Base-by-base conservation (phyloP, 2,113 vertebrate species). In the Lophotis ruficrista region DNA sequence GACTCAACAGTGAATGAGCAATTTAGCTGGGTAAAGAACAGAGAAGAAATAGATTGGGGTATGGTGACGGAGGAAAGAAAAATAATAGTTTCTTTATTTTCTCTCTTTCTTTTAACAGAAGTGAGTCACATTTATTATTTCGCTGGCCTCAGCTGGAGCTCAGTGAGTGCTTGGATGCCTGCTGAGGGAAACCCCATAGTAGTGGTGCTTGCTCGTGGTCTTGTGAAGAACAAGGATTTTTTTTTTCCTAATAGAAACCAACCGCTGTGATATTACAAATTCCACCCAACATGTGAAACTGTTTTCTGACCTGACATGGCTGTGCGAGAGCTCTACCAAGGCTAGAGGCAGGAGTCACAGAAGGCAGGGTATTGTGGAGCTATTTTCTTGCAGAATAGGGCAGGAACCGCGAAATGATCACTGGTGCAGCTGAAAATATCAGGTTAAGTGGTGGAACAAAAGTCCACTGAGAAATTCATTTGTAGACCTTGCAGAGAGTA, bases 381-480 rank as follows among this genome's bases (percentile, higher is more conserved):
- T 83, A 13, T 79, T 90, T 92, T 62, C 61, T 87, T 73, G 4
- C 53, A 81, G 43, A 88, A 76, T 24, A 45, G 28, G 20, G 31
- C 53, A 94, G 53, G 48, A 86, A 47, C 47, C 57, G 48, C 57
- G 51, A 87, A 91, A 62, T 38, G 2, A 93, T 85, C 87, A n/a
- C 57, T 69, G 48, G 10, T 60, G 38, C 53, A 76, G 30, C 64
- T 89, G 88, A 79, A 88, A 94, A 89, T 60, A 66, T 81, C 72
- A 89, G 69, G 61, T 84, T 84, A 89, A 97, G 45, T 68, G 41
- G 58, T 90, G 65, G 45, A 95, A 93, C 13, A 51, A 88, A 95
- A 93, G 75, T 61, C 51, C 82, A 47, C 62, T 11, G 51, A 96
- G 82, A 82, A 92, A 90, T 86, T 91, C 70, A 90, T 87, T 79